Conservation (phyloP, 2,888 invertebrate species). For the Eucera pruinosa region DNA sequence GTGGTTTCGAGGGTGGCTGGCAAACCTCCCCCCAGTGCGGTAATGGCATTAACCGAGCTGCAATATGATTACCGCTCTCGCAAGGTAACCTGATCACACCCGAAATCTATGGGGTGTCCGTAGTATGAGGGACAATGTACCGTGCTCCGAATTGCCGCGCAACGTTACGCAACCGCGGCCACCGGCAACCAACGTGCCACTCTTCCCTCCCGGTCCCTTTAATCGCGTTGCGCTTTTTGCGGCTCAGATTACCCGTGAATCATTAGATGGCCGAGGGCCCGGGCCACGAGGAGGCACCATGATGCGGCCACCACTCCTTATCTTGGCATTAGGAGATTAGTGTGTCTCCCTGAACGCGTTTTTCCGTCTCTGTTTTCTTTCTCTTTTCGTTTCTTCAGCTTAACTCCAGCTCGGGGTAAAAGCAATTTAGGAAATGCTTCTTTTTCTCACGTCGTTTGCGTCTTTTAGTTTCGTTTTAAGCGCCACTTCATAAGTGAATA, state of each 20-base stretch:
- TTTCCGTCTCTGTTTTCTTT: slow-evolving; percentile 46
- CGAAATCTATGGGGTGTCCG: slow-evolving; percentile 79
- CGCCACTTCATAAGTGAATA: slow-evolving; percentile 40
- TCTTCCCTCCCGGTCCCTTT: slow-evolving; percentile 61
- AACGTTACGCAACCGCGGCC: slow-evolving; percentile 75
- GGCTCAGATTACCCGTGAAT: slow-evolving; percentile 84
- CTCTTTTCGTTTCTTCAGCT: slow-evolving; percentile 14
- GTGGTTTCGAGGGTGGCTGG: slow-evolving; percentile 73
- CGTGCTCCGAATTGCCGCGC: slow-evolving; percentile 66
- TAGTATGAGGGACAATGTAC: slow-evolving; percentile 64
- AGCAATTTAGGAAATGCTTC: slow-evolving; percentile 58
- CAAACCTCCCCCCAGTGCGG: slow-evolving; percentile 76
- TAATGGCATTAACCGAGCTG: slow-evolving; percentile 84
- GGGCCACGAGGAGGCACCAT: slow-evolving; percentile 68
- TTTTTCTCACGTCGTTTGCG: slow-evolving; percentile 32
- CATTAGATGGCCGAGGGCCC: slow-evolving; percentile 73
- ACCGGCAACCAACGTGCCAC: slow-evolving; percentile 36
- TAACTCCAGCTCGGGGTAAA: slow-evolving; percentile 24
- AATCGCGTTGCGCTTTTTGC: slow-evolving; percentile 84
- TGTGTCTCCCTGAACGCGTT: slow-evolving; percentile 48
- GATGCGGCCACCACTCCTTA: slow-evolving; percentile 76
- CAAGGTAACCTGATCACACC: slow-evolving; percentile 84
- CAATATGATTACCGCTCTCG: slow-evolving; percentile 84
- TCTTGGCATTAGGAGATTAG: slow-evolving; percentile 82
- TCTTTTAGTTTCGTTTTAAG: slow-evolving; percentile 47